Evolutionary conservation across 2,888 invertebrate genomes (phyloP), one percentile per base, ranked within the genome.

Genomic region (Drosophila imparisetae): DNA sequence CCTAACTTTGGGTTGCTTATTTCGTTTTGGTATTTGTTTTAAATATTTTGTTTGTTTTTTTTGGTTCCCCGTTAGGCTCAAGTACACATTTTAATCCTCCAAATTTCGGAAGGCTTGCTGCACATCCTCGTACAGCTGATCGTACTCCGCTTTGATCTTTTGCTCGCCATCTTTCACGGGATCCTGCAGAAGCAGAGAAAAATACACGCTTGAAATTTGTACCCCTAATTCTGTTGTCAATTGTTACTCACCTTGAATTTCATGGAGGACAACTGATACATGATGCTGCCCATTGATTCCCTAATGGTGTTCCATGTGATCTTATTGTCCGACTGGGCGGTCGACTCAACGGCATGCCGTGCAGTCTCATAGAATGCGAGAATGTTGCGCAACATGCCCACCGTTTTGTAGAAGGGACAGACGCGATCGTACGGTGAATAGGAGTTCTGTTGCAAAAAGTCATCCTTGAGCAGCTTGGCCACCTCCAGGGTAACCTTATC

Each of bases 391-490:
- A 99, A 93, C 99, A 99, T 99, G 84, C 98, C 99, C 69, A 98
- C 98, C 0, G 99, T 99, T 94, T 99, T 99, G 95, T 99, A 99
- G 95, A 99, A 99, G 82, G 99, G 99, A 92, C 99, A 99, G 95
- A 98, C 99, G 65, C 99, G 96, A 94, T 98, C 98, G 93, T 98
- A 98, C 1, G 96, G 93, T 2, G 98, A 97, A 93, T 98, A 97
- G 93, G 99, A 98, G 95, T 99, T 99, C 94, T 99, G 99, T 93
- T 99, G 99, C 91, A 99, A 94, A 95, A 99, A 99, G 94, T 99
- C 99, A 93, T 99, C 99, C 93, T 99, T 99, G 72, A 99, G 95
- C 83, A 99, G 94, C 93, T 98, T 98, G 84, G 99, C 99, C 61
- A 99, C 98, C 94, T 99, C 99, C 73, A 99, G 95, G 0, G 99